Base-by-base conservation (phyloP, 2,888 invertebrate genomes). In the Branchipolynoe longqiensis region DNA sequence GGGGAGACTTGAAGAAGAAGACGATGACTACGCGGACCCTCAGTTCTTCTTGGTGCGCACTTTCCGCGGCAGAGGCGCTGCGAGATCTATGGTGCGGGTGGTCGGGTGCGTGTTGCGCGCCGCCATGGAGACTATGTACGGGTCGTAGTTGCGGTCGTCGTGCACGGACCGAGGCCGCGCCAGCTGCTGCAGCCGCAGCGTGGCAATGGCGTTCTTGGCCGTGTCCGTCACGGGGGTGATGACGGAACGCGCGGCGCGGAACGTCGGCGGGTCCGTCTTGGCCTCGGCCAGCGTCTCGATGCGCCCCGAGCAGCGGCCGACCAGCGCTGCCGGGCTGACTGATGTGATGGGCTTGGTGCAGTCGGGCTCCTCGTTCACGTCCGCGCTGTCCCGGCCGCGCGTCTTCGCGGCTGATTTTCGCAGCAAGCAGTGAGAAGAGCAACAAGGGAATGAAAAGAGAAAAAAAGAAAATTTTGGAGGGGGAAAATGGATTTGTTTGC, bases 81-180 rank as follows among this genome's bases (percentile, higher is more conserved):
- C 86, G 14, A 92, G 86, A 87, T 92, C 92, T 0, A 90, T 90
- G 6, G 92, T 58, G 38, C 92, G 85, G 0, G 91, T 91, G 1
- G 92, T 91, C 18, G 91, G 86, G 0, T 89, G 88, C 0, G 92
- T 90, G 18, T 89, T 88, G 25, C 87, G 87, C 12, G 92, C 92
- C 6, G 90, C 90, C 2, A 87, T 64, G 1, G 91, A 82, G 0
- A 93, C 91, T 86, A 89, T 90, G 88, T 92, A 93, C 0, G 92
- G 92, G 83, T 93, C 93, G 73, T 88, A 93, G n/a, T n/a, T n/a
- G n/a, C n/a, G n/a, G 87, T 93, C 93, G 84, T 92, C 92, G n/a
- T 91, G 90, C 85, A 91, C 91, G 86, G 91, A 91, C 31, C 90
- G 87, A 1, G 93, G 92, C 22, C 92, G 87, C 0, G 92, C 89